Conservation (phyloP, 2,113 vertebrate species). For the Laticauda laticaudata region DNA sequence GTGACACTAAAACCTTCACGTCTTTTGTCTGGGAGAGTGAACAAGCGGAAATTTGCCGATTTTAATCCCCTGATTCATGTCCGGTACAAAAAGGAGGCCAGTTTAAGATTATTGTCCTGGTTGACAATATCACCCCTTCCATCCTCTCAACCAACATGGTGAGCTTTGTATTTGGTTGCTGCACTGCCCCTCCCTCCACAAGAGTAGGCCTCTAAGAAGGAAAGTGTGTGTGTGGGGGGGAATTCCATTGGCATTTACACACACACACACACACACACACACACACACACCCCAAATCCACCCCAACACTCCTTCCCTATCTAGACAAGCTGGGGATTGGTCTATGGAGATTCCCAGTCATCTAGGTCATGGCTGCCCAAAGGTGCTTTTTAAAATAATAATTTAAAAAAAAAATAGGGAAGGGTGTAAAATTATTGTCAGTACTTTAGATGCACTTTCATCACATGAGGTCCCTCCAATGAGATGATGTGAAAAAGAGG, state of each 20-base stretch:
- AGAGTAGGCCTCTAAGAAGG: not conserved
- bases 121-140: slow-evolving; percentile 78
- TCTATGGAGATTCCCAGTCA: not conserved
- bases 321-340: not conserved
- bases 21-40: slow-evolving; percentile 90
- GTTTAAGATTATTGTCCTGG: slow-evolving; percentile 78
- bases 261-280: not conserved
- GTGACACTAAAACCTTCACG: slow-evolving; percentile 87
- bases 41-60: slow-evolving; percentile 92
- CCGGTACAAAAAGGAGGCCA: slow-evolving; percentile 83
- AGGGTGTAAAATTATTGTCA: no score
- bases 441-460: no score
- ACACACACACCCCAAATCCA: not conserved
- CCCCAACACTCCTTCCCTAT: not conserved
- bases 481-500: no score
- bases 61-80: slow-evolving; percentile 99
- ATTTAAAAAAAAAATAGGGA: no score
- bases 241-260: not conserved
- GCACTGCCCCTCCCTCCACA: not conserved
- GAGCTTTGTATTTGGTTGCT: not conserved
- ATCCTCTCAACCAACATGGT: slow-evolving; percentile 67
- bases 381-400: no score
- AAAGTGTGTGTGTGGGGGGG: not conserved
- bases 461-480: no score
- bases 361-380: not conserved